A percentile compares a stretch with the other conserved stretches of the same genome.
phyloP scores from a whole-genome alignment of 2,888 invertebrate species.

The Autographa gamma region DNA sequence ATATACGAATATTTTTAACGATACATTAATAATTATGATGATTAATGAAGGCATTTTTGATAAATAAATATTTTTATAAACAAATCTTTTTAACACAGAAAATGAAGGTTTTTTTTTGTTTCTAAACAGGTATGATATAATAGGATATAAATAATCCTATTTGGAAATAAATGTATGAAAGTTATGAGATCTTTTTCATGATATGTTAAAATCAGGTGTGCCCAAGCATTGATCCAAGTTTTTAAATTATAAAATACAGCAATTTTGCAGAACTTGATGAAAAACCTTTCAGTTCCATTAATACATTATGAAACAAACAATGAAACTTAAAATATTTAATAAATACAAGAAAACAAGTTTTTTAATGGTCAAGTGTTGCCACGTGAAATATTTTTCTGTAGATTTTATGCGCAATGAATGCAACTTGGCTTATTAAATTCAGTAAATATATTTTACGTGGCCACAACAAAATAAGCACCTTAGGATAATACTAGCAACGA shows the following conservation, averaged over 20 bases:
- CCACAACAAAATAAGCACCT: constrained; percentile 55
- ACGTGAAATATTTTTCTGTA: background rate
- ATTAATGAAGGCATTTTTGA: constrained; percentile 63
- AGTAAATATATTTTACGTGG: constrained; percentile 28
- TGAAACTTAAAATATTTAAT: background rate
- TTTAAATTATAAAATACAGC: constrained; percentile 2
- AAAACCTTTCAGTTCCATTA: background rate
- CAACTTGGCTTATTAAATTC: background rate
- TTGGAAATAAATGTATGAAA: constrained; percentile 16
- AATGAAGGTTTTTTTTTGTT: constrained; percentile 31
- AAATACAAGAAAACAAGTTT: background rate
- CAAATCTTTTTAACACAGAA: constrained; percentile 15
- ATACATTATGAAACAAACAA: background rate
- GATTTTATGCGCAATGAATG: background rate
- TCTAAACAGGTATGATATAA: constrained; percentile 6
- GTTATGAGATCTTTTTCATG: constrained; percentile 40
- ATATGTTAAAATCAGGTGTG: constrained; percentile 56
- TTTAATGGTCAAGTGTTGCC: background rate
- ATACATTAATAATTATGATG: constrained; percentile 56
- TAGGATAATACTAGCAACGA: constrained; percentile 16
- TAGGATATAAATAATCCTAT: background rate
- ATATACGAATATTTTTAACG: constrained; percentile 57
- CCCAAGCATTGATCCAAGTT: constrained; percentile 12
- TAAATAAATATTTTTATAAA: constrained; percentile 35
- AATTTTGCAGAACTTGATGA: background rate